Base-by-base conservation (phyloP, 2,797 vertebrate species). In the Tapera naevia region DNA sequence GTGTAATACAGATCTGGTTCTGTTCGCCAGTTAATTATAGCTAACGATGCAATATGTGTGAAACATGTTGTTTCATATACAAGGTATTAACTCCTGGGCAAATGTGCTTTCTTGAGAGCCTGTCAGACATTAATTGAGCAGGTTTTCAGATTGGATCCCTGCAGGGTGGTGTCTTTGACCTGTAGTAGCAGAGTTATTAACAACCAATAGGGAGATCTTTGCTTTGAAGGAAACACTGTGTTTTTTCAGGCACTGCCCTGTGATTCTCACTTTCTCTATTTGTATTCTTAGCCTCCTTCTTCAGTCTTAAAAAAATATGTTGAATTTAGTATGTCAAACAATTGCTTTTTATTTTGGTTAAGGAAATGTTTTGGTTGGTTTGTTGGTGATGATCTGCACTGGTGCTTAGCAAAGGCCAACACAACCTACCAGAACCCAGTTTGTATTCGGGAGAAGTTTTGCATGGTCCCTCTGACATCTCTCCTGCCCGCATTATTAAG, bases 61-160 rank as follows among this genome's bases (percentile, higher is more conserved):
- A 80, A 72, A 70, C 43, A 6, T 1, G 54, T 37, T 51, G 89
- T 80, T 76, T 33, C 2, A n/a, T n/a, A 65, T 8, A 78, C 33
- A 9, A 25, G 41, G 18, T 23, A 11, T 58, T n/a, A 25, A 56
- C 58, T 48, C 46, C 43, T 5, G 25, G 50, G 81, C 45, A 74
- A 70, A 88, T 62, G 71, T 43, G 72, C 33, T 48, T 41, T 27
- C 76, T 56, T 21, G 43, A 82, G 80, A 62, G 78, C 35, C 41
- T 56, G 62, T 27, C 82, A 8, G 25, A 9, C 65, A 3, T 17
- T 2, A 62, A 7, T 5, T 4, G 73, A 2, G 0, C 2, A 0
- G 33, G 7, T 22, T 19, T 35, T 27, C 2, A 1, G 51, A 9
- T 5, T 7, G 54, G 9, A 10, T 9, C 58, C 54, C 62, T 13